These are phyloP conservation scores for Fukomys damarensis DNA, from an alignment of 2,113 vertebrate genomes.

Conservation along the genomic window DNA sequence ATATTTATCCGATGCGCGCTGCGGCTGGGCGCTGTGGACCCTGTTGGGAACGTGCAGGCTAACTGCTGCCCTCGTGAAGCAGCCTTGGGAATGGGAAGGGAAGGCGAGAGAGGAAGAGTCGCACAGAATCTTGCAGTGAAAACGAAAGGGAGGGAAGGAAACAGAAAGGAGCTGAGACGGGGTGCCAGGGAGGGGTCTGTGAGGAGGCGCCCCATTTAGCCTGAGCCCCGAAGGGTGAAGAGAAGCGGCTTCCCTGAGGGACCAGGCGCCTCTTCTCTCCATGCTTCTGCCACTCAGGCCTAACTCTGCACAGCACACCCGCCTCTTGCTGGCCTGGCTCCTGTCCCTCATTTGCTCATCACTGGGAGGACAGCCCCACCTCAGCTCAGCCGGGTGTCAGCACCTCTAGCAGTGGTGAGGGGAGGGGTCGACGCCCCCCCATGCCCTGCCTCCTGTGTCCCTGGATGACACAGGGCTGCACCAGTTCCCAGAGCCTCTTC, in stretches of 20 bases:
- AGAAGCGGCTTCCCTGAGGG: neutral
- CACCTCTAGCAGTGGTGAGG: neutral
- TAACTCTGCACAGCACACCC: neutral
- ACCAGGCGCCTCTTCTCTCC: neutral
- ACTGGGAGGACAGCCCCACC: neutral
- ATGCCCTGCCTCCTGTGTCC: neutral
- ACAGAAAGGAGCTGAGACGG: neutral
- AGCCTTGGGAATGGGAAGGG: neutral
- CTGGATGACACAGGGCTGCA: rapidly evolving
- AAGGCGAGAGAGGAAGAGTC: neutral
- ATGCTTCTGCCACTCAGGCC: neutral
- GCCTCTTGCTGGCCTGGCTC: neutral
- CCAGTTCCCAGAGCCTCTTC: neutral
- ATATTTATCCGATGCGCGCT: neutral
- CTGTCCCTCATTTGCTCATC: neutral
- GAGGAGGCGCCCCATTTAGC: neutral
- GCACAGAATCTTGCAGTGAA: neutral
- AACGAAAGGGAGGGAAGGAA: neutral
- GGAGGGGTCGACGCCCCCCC: neutral
- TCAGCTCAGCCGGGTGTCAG: neutral
- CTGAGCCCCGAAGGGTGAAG: neutral
- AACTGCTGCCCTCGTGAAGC: neutral
- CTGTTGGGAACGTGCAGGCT: neutral
- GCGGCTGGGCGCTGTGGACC: neutral
- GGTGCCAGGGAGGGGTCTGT: neutral